These are phyloP conservation scores for Dipodomys spectabilis DNA, from an alignment of 2,113 vertebrate genomes.

Conservation along the genomic window DNA sequence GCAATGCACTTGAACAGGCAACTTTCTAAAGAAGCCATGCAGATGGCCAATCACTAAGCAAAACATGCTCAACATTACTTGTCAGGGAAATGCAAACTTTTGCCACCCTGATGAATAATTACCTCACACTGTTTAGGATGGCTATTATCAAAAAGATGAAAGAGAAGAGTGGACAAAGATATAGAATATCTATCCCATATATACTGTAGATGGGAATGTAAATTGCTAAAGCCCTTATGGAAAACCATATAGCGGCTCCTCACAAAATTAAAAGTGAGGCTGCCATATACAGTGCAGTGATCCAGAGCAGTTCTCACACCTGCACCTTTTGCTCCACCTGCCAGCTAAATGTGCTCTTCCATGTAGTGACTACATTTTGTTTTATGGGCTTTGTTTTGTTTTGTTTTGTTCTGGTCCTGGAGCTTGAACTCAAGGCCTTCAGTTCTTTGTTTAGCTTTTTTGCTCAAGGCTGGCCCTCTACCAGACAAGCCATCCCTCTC, in stretches of 20 bases:
- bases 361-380: too few species aligned
- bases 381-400: too few species aligned
- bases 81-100: neutral
- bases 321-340: too few species aligned
- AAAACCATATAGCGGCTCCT: neutral
- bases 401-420: too few species aligned
- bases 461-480: too few species aligned
- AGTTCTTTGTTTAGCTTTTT: too few species aligned
- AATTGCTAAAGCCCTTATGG: neutral
- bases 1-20: neutral
- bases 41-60: neutral
- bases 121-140: neutral
- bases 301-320: too few species aligned
- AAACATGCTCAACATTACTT: neutral
- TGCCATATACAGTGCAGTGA: neutral
- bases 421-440: too few species aligned
- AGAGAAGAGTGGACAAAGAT: neutral
- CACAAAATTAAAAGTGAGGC: neutral
- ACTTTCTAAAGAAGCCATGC: neutral
- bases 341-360: too few species aligned
- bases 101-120: neutral
- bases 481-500: too few species aligned
- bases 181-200: neutral
- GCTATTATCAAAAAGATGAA: neutral
- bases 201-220: neutral